Evolutionary conservation across 2,888 invertebrate species (phyloP), one percentile per base, ranked within the genome.

Genomic region (Lasioglossum malachurum): DNA sequence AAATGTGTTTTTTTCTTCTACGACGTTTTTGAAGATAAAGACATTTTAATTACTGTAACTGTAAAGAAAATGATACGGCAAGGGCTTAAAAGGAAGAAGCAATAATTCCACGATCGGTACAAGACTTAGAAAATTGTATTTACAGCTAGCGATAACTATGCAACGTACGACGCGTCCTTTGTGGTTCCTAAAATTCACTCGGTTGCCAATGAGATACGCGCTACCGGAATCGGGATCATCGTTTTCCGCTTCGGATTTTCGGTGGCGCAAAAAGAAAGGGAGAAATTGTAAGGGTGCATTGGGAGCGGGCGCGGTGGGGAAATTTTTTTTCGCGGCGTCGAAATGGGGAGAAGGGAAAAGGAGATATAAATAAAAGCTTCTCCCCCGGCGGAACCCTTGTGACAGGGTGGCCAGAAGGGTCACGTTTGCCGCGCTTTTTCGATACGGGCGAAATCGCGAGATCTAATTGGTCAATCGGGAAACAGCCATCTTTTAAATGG

Each of bases 401-500:
- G 84, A 80, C 81, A 87, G 83, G 87, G 87, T 80, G 82, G 79
- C 75, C 86, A 75, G 75, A 82, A 84, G 84, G 85, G 88, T 80
- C 73, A 74, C 85, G 75, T 90, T 92, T 89, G 89, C 89, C 93
- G 93, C 93, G 93, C 93, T 94, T 94, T 94, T 90, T 93, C 90
- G 89, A 85, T 91, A 91, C 90, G 91, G 91, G 91, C 90, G 88
- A 87, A 86, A 84, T 88, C 88, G 87, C 88, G 83, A 74, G 77
- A 87, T 90, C 91, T 93, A 93, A 94, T 94, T 94, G 94, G 94
- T 93, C 92, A 89, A 87, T 89, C 79, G 89, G 53, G 78, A 76
- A 91, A 92, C 93, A 91, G 94, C 94, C 94, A 94, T 94, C 93
- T 94, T 94, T 88, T 83, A 81, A 87, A 93, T 94, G 94, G 94